Conservation (phyloP, 2,888 invertebrate genomes). For the Drosophila cognata region DNA sequence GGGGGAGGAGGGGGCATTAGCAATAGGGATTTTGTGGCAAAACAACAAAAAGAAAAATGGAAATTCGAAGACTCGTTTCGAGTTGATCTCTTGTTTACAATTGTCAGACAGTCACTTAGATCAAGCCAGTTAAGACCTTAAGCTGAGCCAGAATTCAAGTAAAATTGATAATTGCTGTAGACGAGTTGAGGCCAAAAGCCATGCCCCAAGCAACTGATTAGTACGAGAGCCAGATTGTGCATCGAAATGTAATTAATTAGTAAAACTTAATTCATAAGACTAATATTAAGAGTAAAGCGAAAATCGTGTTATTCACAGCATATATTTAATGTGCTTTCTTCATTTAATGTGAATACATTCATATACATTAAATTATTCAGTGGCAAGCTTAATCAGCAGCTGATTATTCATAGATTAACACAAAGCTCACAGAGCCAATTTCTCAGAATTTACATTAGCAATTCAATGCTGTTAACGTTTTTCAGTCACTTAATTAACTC, state of each 20-base stretch:
- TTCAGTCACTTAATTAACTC: background rate
- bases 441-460: background rate
- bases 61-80: slow-evolving; percentile 17
- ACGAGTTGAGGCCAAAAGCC: background rate
- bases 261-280: background rate
- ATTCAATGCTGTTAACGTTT: background rate
- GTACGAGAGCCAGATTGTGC: background rate
- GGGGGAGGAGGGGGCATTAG: slow-evolving; percentile 4
- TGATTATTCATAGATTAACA: background rate
- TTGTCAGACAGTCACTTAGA: slow-evolving; percentile 27
- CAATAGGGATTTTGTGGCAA: slow-evolving; percentile 22
- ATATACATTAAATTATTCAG: background rate
- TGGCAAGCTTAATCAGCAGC: background rate
- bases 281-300: background rate
- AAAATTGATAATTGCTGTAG: background rate
- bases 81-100: slow-evolving; percentile 40
- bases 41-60: slow-evolving; percentile 13
- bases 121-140: slow-evolving; percentile 5
- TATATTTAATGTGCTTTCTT: background rate
- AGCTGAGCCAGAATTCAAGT: background rate
- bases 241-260: background rate
- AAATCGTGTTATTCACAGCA: background rate
- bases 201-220: background rate
- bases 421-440: background rate
- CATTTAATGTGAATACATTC: background rate